Evolutionary conservation across 1,140 invertebrate genomes (phyloP).

Genomic region (Ectropis grisescens): DNA sequence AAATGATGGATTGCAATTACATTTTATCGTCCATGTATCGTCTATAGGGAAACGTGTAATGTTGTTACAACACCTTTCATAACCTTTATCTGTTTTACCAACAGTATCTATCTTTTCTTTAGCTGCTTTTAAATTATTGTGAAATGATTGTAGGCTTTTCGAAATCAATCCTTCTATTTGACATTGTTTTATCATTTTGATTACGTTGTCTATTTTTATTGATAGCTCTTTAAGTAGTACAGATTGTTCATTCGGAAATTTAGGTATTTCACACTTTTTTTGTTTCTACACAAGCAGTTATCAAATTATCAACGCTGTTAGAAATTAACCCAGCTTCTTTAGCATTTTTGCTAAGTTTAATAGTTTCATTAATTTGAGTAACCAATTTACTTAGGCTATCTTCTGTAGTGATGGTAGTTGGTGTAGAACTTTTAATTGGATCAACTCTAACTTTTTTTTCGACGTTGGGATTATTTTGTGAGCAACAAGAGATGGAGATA

Average conservation of each 20-base stretch:
- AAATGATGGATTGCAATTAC: not conserved
- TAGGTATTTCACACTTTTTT: constrained; percentile 7
- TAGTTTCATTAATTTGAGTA: constrained; percentile 18
- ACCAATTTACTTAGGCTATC: constrained; percentile 13
- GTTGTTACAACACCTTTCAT: constrained; percentile 2
- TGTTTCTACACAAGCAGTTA: constrained; percentile 17
- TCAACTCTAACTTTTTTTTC: no score
- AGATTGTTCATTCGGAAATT: not conserved
- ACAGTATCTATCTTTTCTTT: constrained; percentile 16
- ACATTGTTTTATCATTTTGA: constrained; percentile 6
- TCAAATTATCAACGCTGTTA: constrained; percentile 18
- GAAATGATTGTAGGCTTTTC: constrained; percentile 8
- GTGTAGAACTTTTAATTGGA: no score
- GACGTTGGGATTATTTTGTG: no score
- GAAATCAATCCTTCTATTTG: constrained; percentile 6
- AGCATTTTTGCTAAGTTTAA: constrained; percentile 14
- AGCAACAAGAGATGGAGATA: no score
- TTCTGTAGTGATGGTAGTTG: no score
- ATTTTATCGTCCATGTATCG: constrained; percentile 1
- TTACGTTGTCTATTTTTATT: constrained; percentile 6
- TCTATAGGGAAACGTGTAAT: not conserved
- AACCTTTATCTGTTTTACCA: constrained; percentile 5
- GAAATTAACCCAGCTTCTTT: constrained; percentile 14
- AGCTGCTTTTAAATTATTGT: constrained; percentile 5
- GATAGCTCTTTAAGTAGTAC: not conserved